Base-by-base conservation (phyloP, 2,113 vertebrate species). In the Leiothrix lutea region DNA sequence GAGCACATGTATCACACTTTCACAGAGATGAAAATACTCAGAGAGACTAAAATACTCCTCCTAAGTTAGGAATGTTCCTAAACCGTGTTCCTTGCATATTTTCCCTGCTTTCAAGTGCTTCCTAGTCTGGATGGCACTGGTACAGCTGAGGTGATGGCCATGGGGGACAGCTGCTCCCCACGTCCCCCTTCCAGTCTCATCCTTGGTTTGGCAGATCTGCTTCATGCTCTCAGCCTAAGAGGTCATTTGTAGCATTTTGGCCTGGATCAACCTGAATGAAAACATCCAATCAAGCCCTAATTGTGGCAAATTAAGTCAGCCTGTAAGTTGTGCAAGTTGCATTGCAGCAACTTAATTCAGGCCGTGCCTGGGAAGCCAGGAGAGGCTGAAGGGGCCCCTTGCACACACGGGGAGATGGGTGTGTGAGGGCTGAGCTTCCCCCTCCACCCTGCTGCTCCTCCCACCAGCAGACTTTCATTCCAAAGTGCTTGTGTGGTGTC, bases 271-370 rank as follows among this genome's bases (percentile, higher is more conserved):
- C 74, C 64, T 28, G 69, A 88, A 84, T 91, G 93, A 93, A 86
- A 90, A 78, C 90, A 96, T 94, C 87, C 90, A 95, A 73, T 96
- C 95, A 96, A 95, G 42, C 69, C 80, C 64, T 96, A 96, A 96
- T 95, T 94, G 90, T 72, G 83, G 96, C 96, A 96, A 95, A 96
- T 97, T 86, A 81, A 79, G 95, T 96, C 94, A 96, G 93, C 35
- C 75, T 71, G 65, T 25, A 66, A 62, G 74, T 93, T 86, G 80
- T 84, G 86, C 73, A 79, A 81, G 88, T 93, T 64, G 61, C 40
- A 5, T 57, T 20, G 61, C 80, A 72, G 86, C 67, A 81, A 78
- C 92, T 92, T 61, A 24, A 93, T 91, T 61, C 82, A 8, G 74
- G 79, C 62, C 56, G 38, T 36, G 60, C 50, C 73, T 26, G 51